Evolutionary conservation across 2,113 vertebrate species (phyloP).

Genomic region (Geothlypis trichas): DNA sequence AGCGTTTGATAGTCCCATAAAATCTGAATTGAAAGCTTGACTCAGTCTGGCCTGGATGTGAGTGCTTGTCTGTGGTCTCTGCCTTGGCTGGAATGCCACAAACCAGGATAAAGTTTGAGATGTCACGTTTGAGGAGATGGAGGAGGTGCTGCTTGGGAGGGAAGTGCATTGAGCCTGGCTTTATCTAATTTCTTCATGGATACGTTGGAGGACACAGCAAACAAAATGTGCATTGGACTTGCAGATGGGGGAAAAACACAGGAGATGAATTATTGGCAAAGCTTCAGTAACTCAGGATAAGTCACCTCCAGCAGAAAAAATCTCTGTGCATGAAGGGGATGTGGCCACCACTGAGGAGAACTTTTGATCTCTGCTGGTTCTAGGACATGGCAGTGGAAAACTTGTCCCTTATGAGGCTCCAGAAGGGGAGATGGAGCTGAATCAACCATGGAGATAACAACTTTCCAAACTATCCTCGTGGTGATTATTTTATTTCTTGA

Average conservation of each 20-base stretch:
- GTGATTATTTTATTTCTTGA: not conserved
- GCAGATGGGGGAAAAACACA: not conserved
- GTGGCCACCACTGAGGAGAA: not conserved
- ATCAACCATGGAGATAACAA: not conserved
- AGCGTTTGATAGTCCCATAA: slow-evolving; percentile 12
- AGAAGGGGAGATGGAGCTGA: not conserved
- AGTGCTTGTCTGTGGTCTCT: not conserved
- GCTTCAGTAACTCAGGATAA: not conserved
- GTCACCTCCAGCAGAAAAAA: not conserved
- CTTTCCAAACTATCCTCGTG: not conserved
- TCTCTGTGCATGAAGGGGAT: accelerated
- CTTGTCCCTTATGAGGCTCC: not conserved
- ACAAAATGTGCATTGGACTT: not conserved
- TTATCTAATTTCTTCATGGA: not conserved
- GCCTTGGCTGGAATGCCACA: not conserved
- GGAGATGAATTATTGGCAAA: not conserved
- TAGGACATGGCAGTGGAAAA: not conserved
- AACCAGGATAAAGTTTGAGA: not conserved
- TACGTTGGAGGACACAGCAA: not conserved
- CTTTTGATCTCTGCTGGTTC: not conserved
- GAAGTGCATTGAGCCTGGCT: not conserved
- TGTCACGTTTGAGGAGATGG: not conserved
- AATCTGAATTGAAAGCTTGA: slow-evolving; percentile 9
- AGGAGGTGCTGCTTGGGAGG: not conserved
- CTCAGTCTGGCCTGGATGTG: not conserved